Evolutionary conservation across 2,113 vertebrate genomes (phyloP).

Genomic region (Pachypanchax playfairii): DNA sequence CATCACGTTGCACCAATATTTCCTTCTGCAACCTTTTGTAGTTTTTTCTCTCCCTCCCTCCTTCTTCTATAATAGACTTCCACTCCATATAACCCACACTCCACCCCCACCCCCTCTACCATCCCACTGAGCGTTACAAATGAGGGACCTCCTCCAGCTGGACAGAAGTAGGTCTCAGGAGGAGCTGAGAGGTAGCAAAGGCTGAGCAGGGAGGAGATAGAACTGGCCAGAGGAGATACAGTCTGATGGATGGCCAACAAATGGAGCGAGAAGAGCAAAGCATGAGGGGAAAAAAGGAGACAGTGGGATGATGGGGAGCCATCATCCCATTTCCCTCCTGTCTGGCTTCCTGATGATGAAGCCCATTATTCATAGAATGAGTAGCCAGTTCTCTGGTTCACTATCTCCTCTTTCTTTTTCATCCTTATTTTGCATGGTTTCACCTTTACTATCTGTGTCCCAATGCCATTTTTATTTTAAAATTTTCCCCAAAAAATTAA

Average conservation of each 20-base stretch:
- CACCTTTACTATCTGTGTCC: neutral
- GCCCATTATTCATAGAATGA: conserved; percentile 69
- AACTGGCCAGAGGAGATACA: conserved; percentile 65
- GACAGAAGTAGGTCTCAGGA: conserved; percentile 76
- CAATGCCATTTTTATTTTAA: neutral
- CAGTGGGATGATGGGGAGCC: conserved; percentile 42
- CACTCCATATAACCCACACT: conserved; percentile 30
- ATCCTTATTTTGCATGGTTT: conserved; percentile 15
- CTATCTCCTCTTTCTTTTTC: conserved; percentile 7
- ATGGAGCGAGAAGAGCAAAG: conserved; percentile 16
- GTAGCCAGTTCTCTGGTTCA: neutral
- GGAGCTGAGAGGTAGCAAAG: conserved; percentile 50
- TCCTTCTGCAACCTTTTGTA: neutral
- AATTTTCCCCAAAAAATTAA: no score
- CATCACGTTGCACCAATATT: neutral
- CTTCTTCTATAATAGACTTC: conserved; percentile 35
- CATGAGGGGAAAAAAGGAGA: conserved; percentile 14
- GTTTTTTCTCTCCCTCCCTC: conserved; percentile 6
- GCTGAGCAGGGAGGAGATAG: conserved; percentile 47
- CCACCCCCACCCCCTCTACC: conserved; percentile 10
- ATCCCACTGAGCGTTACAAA: conserved; percentile 63
- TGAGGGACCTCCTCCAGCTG: conserved; percentile 61
- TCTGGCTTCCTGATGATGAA: conserved; percentile 64
- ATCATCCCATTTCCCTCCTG: conserved; percentile 59
- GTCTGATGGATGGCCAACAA: conserved; percentile 60